A percentile compares a stretch with the other conserved stretches of the same genome.
These are phyloP conservation scores for Rhabditoides inermis DNA, from an alignment of 2,888 invertebrate genomes.

Conservation along the genomic window DNA sequence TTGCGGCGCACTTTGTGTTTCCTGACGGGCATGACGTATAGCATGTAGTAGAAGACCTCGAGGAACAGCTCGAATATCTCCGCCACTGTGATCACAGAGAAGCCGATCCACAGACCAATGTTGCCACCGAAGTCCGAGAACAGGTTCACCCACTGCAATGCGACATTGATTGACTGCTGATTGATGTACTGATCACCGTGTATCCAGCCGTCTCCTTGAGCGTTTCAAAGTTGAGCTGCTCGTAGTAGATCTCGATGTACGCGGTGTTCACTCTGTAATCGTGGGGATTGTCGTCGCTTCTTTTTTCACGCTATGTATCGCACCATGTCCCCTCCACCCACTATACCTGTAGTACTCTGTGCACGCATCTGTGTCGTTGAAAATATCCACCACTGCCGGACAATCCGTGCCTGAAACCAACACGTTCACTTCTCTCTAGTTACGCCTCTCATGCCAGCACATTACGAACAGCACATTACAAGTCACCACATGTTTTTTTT, in stretches of 20 bases:
- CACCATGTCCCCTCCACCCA: too few species aligned
- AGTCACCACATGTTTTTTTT: too few species aligned
- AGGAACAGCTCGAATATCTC: constrained; percentile 28
- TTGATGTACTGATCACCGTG: constrained; percentile 29
- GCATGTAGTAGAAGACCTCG: too few species aligned
- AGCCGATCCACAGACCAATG: constrained; percentile 53
- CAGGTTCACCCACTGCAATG: constrained; percentile 47
- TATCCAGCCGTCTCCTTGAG: constrained; percentile 51
- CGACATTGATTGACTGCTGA: constrained; percentile 11
- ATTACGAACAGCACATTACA: too few species aligned
- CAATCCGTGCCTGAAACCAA: constrained; percentile 32
- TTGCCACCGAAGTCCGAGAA: constrained; percentile 53
- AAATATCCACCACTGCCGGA: constrained; percentile 38
- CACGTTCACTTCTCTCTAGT: too few species aligned
- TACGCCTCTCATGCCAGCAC: too few species aligned
- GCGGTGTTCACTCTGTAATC: constrained; percentile 47
- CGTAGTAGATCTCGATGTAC: constrained; percentile 52
- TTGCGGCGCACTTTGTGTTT: too few species aligned
- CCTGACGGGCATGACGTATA: too few species aligned
- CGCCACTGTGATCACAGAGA: constrained; percentile 42
- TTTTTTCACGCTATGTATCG: too few species aligned
- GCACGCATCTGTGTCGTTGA: constrained; percentile 45
- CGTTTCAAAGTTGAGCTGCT: constrained; percentile 51
- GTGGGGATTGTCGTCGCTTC: too few species aligned
- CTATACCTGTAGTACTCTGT: constrained; percentile 46